Base-by-base conservation (phyloP, 2,888 invertebrate genomes). In the Andrena camellia region DNA sequence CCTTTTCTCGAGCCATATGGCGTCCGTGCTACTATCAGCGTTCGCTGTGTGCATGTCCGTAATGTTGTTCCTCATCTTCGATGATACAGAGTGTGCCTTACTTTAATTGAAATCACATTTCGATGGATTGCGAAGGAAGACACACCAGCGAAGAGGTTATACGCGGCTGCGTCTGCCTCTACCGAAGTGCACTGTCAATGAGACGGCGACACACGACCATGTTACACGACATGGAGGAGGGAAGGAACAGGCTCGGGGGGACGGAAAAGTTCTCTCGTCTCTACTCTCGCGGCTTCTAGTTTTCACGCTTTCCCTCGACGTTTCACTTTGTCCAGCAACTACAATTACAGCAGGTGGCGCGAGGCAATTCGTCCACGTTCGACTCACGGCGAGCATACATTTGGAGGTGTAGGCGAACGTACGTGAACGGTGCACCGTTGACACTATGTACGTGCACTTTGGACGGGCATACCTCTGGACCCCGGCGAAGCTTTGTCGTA, bases 251-350 rank as follows among this genome's bases (percentile, higher is more conserved):
- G 52, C 59, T 70, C 59, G 26, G 68, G 81, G 42, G 42, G 42
- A 5, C 66, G 86, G 80, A 83, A 88, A 88, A 88, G 74, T 83
- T 77, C 79, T 77, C 50, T 70, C 59, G 74, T 52, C 52, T 62
- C 63, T 67, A 73, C 78, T 79, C 78, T 86, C 83, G 70, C 78
- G 70, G 72, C 63, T 57, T 81, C 64, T 68, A 83, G 88, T 88
- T 88, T 88, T 88, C 88, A 88, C 89, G 87, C 89, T 88, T 88
- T 88, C 89, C 88, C 87, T 67, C 75, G 84, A 86, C 86, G 82
- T 88, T 88, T 88, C 88, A 88, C 88, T 87, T 86, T 69, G 84
- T 72, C 79, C 60, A 76, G 23, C 72, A 57, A 81, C 64, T 77
- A 85, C 78, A 59, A 88, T 85, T 84, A 82, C 72, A 86, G 85